A percentile compares a stretch with the other conserved stretches of the same genome.
These are phyloP conservation scores for Argynnis bischoffii DNA, from an alignment of 2,888 invertebrate species.

Conservation along the genomic window DNA sequence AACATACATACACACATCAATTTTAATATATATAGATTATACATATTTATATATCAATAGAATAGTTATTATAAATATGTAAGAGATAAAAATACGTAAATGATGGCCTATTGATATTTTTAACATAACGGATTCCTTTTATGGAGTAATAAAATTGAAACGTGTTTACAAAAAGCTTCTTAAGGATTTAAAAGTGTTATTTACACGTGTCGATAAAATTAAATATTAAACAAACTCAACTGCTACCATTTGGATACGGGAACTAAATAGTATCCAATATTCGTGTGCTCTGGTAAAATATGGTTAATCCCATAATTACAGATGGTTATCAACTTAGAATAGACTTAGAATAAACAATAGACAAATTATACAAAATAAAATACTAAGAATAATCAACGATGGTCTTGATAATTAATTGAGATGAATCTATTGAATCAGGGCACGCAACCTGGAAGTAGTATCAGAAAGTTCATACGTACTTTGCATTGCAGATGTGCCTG, in stretches of 20 bases:
- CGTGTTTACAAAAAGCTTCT: constrained; percentile 1
- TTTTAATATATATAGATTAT: too few relatives aligned
- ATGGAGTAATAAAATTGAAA: constrained; percentile 19
- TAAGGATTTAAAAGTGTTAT: constrained; percentile 1
- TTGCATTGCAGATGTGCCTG: constrained; percentile 20
- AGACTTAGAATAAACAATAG: too few relatives aligned
- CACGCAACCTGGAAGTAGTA: constrained; percentile 9
- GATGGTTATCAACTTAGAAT: too few relatives aligned
- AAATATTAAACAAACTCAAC: too few relatives aligned
- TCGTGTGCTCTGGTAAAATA: too few relatives aligned
- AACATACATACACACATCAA: too few relatives aligned
- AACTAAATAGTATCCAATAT: too few relatives aligned
- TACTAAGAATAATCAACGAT: too few relatives aligned
- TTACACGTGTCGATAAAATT: not conserved
- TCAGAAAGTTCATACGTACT: constrained; percentile 2
- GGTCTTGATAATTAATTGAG: constrained; percentile 1
- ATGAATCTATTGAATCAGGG: not conserved
- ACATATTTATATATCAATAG: not conserved
- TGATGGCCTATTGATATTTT: constrained; percentile 7
- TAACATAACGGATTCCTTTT: constrained; percentile 14
- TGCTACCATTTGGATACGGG: too few relatives aligned
- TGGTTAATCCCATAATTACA: too few relatives aligned
- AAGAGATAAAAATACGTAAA: constrained; percentile 3
- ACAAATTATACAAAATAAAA: too few relatives aligned
- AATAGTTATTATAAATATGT: not conserved